Percentiles rank a stretch among this genome's conserved stretches.
These are phyloP conservation scores for Platygyra sinensis DNA, from an alignment of 64 coral and sea anemone genomes.

Conservation along the genomic window DNA sequence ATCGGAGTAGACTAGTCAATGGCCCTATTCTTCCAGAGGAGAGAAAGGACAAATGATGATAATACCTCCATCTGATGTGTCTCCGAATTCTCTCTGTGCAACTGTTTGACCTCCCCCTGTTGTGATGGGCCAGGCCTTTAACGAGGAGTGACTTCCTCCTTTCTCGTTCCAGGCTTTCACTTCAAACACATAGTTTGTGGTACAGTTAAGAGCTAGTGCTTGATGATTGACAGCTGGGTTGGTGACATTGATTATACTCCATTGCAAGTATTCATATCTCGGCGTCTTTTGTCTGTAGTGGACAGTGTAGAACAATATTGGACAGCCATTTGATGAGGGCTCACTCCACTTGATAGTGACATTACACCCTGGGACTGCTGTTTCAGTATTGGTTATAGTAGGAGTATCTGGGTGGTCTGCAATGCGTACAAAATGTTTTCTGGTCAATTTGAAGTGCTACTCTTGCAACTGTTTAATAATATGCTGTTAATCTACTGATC, in stretches of 20 bases:
- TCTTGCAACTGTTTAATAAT: neutral
- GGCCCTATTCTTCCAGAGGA: no score
- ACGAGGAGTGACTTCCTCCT: neutral
- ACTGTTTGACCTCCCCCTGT: neutral
- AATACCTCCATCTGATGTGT: no score
- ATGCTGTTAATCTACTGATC: no score
- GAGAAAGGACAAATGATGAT: no score
- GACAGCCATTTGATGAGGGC: neutral
- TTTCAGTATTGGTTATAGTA: neutral
- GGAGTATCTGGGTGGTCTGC: neutral
- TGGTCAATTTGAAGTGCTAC: neutral
- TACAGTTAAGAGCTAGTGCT: neutral
- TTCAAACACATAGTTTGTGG: neutral
- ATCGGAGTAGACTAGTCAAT: no score
- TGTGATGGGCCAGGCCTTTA: neutral
- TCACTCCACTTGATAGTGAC: neutral
- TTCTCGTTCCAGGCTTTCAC: neutral
- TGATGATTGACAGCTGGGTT: neutral
- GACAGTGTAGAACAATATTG: slow-evolving; percentile 9
- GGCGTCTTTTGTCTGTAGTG: neutral
- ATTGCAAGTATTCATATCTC: neutral
- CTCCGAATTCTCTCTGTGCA: neutral
- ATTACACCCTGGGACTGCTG: neutral
- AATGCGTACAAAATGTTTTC: neutral
- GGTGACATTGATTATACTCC: neutral